Evolutionary conservation across 2,797 vertebrate species (phyloP).

Genomic region (Pantherophis vulpinus): DNA sequence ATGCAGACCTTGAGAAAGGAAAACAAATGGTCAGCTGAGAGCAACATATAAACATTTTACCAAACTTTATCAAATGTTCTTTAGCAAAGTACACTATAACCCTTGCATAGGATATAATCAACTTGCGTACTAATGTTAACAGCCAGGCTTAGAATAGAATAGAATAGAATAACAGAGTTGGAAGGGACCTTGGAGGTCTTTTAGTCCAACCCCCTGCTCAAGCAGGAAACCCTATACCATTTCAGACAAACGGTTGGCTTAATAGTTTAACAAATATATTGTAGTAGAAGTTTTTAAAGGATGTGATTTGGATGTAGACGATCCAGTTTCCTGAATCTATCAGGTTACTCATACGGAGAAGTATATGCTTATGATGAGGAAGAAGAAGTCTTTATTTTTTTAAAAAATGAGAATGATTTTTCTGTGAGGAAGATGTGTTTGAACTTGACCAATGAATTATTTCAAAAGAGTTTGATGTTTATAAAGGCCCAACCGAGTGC

Average conservation of each 20-base stretch:
- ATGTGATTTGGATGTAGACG: slow-evolving; percentile 43
- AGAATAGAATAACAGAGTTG: no score
- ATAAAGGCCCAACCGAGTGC: neutral
- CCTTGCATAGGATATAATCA: neutral
- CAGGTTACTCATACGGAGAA: slow-evolving; percentile 47
- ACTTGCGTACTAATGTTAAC: neutral
- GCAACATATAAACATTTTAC: neutral
- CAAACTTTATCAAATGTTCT: neutral
- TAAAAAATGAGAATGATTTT: neutral
- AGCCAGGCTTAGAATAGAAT: neutral
- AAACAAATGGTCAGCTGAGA: neutral
- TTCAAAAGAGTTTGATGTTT: neutral
- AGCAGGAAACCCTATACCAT: no score
- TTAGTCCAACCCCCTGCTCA: no score
- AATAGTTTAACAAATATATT: slow-evolving; percentile 3
- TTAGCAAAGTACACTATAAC: neutral
- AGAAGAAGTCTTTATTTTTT: neutral
- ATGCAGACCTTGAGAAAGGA: neutral
- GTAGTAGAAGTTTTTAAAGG: neutral
- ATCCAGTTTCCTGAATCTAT: slow-evolving; percentile 45
- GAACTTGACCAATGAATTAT: neutral
- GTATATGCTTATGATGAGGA: neutral
- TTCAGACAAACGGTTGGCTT: neutral
- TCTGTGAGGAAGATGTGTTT: neutral
- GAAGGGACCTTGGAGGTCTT: no score